Evolutionary conservation across 2,888 invertebrate genomes (phyloP).

Genomic region (Himalopsyche tibetana): DNA sequence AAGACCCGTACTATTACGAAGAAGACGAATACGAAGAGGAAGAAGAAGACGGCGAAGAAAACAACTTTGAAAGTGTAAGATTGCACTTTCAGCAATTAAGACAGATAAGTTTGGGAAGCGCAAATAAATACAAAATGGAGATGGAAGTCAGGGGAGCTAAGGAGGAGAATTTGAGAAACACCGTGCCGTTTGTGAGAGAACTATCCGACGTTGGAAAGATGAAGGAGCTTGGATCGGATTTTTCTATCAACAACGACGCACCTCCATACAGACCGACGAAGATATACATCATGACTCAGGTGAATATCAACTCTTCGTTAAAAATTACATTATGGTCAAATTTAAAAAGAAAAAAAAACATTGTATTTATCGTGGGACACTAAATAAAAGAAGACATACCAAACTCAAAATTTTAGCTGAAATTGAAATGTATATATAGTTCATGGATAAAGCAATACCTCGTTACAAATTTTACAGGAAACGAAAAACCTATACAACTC

Average conservation of each 20-base stretch:
- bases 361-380: too few relatives aligned
- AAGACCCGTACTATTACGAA: slow-evolving; percentile 72
- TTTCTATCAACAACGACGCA: slow-evolving; percentile 72
- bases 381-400: too few relatives aligned
- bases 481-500: too few relatives aligned
- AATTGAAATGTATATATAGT: too few relatives aligned
- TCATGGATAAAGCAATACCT: too few relatives aligned
- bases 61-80: slow-evolving; percentile 77
- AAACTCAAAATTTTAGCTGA: too few relatives aligned
- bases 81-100: slow-evolving; percentile 80
- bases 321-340: too few relatives aligned
- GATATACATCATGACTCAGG: slow-evolving; percentile 74
- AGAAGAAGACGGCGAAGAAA: slow-evolving; percentile 69
- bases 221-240: slow-evolving; percentile 72
- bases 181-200: slow-evolving; percentile 80
- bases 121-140: slow-evolving; percentile 80
- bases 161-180: slow-evolving; percentile 78
- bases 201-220: slow-evolving; percentile 79
- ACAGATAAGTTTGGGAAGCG: slow-evolving; percentile 80
- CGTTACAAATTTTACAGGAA: too few relatives aligned
- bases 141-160: slow-evolving; percentile 80
- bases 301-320: slow-evolving; percentile 66
- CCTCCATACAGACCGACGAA: slow-evolving; percentile 77
- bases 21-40: slow-evolving; percentile 69
- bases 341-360: too few relatives aligned